Evolutionary conservation across 2,797 vertebrate species (phyloP), one percentile per base, ranked within the genome.

Genomic region (Alfaro cultratus): DNA sequence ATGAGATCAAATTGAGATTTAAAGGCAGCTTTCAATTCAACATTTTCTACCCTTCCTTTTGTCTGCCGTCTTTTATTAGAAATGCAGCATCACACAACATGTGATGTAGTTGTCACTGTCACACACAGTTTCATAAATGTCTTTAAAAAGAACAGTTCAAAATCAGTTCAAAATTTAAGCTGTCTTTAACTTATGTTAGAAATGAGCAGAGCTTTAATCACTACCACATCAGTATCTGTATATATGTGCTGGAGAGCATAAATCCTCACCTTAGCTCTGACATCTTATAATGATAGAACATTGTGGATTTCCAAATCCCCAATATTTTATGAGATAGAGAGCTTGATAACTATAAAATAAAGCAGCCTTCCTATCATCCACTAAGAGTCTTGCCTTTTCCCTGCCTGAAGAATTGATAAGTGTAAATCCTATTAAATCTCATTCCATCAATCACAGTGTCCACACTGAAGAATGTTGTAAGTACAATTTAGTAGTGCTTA

Each of bases 1-100:
- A 84, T 82, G 36, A 87, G 78, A 92, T 81, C 16, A 2, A 29
- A 21, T 36, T 16, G 36, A 64, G 2, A 64, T 36, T 10, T 8
- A 64, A 64, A 9, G 29, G 16, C 62, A 36, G 34, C 16, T 36
- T 64, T 21, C 34, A 34, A 18, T 36, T 9, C 34, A 64, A 36
- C 15, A 64, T 21, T 36, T 62, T 67, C 21, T 68, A 39, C 4
- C 36, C 36, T 41, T 68, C 36, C 4, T 68, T 68, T 41, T 68
- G 64, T 41, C 18, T 10, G 18, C 21, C 3, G 21, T 12, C 16
- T 23, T 68, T 23, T 23, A 39, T 10, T 23, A 68, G 9, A 26
- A 68, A 68, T 26, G 21, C 64, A 36, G 23, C 36, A 68, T 68
- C 64, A 26, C 21, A 41, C 64, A 12, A 39, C 3, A 4, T 23